Evolutionary conservation across 2,113 vertebrate genomes (phyloP), one percentile per base, ranked within the genome.

Genomic region (Helogale parvula): DNA sequence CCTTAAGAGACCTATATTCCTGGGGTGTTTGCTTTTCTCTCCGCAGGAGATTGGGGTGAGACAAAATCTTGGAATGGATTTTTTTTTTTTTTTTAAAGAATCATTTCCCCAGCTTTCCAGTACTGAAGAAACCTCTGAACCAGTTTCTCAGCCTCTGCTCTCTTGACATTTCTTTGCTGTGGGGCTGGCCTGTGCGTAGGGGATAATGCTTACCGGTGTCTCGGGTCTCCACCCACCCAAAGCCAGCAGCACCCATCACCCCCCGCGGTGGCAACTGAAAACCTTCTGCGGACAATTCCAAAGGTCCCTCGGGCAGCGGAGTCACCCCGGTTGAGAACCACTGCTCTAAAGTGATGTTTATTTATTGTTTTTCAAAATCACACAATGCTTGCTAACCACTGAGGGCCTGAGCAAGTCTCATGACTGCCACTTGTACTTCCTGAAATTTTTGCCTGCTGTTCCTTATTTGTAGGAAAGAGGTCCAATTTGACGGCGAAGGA

Each of bases 331-430:
- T 2, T 68, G 86, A 91, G 90, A 97, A 93, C 45, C 27, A 80
- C 3, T 45, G 3, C 27, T 92, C 4, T 83, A 77, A 69, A 65
- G 6, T 35, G 16, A 50, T 72, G 13, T 81, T 84, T 88, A 41
- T 83, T 80, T 91, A 60, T 52, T 79, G 69, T 80, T 72, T 72
- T 88, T 80, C 35, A 35, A 89, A 93, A 96, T 77, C 69, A 77
- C 38, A 33, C 45, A 57, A 57, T 57, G 27, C 19, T 92, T 90
- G 79, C 54, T 52, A 90, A 84, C 1, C 60, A 38, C 54, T 96
- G 92, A 83, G 38, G 60, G 60, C 54, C 50, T 90, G 25, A 77
- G n/a, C 31, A 52, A 29, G 23, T 80, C 52, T 65, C 54, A 65
- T 45, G 31, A 35, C 81, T 27, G 31, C 77, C 47, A 89, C 2